Evolutionary conservation across 2,797 vertebrate species (phyloP).

Genomic region (Oryzias dopingdopingensis): DNA sequence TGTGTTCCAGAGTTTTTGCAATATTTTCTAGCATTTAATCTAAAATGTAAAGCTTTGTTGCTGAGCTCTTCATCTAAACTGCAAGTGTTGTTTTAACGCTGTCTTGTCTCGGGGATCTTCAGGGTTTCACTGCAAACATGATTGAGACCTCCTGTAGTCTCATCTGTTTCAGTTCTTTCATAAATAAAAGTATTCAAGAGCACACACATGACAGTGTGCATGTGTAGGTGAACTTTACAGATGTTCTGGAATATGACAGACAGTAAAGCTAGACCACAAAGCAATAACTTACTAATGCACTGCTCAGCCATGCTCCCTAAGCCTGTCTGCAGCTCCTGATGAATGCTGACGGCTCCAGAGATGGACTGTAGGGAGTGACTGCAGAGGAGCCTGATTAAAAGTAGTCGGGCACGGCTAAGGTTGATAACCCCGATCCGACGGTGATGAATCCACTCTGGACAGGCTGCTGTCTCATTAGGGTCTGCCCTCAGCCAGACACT

Average conservation of each 20-base stretch:
- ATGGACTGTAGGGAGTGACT: constrained; percentile 87
- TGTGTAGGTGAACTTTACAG: constrained; percentile 18
- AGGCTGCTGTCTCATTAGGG: constrained; percentile 75
- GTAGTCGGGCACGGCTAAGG: constrained; percentile 83
- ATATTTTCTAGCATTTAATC: not conserved
- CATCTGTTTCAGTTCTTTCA: constrained; percentile 26
- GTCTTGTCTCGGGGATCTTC: constrained; percentile 19
- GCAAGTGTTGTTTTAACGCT: constrained; percentile 28
- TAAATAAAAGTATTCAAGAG: constrained; percentile 42
- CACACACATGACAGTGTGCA: constrained; percentile 9
- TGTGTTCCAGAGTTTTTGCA: constrained; percentile 9
- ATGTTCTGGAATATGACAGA: constrained; percentile 35
- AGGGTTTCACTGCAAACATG: not conserved
- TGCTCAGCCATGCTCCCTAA: constrained; percentile 77
- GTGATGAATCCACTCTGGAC: constrained; percentile 79
- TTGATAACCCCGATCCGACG: constrained; percentile 85
- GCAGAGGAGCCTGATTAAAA: constrained; percentile 86
- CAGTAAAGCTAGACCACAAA: constrained; percentile 61
- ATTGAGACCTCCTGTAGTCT: constrained; percentile 9
- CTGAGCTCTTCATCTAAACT: no score
- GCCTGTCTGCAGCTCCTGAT: constrained; percentile 83
- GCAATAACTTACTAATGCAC: constrained; percentile 86
- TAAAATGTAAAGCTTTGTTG: no score
- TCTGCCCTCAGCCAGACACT: constrained; percentile 66
- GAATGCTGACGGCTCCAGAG: constrained; percentile 80